phyloP scores from a whole-genome alignment of 1,140 invertebrate species.

The Muscidifurax raptorellus region DNA sequence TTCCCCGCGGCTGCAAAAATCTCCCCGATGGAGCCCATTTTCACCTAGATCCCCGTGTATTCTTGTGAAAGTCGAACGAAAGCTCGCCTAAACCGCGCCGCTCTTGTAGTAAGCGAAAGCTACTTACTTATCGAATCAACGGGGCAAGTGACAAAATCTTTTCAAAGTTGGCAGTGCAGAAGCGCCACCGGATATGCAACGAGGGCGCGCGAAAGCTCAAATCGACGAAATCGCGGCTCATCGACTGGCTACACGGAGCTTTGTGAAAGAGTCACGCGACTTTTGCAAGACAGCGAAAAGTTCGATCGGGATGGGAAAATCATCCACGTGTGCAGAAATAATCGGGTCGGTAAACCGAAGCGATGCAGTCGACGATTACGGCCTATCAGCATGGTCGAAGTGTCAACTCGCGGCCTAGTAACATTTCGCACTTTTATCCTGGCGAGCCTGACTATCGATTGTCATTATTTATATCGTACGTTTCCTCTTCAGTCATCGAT shows the following conservation, averaged over 20 bases:
- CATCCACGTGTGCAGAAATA: not conserved
- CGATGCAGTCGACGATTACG: not conserved
- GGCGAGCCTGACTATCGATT: slow-evolving; percentile 73
- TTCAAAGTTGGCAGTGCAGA: slow-evolving; percentile 3
- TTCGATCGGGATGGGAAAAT: not conserved
- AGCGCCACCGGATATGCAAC: slow-evolving; percentile 51
- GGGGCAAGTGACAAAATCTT: not conserved
- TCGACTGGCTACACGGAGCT: not conserved
- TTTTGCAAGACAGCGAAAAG: not conserved
- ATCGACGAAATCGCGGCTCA: not conserved
- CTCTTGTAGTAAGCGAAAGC: not conserved
- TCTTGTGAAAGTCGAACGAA: not conserved
- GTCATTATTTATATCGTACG: slow-evolving; percentile 77
- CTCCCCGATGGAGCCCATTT: not conserved
- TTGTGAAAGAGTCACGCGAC: not conserved
- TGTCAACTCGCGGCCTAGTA: slow-evolving; percentile 57
- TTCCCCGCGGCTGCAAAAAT: not conserved
- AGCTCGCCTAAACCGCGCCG: not conserved
- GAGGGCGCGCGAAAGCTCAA: slow-evolving; percentile 44
- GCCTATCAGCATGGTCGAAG: not conserved
- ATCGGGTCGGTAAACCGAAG: not conserved
- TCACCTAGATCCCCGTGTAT: not conserved
- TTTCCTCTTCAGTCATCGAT: slow-evolving; percentile 77
- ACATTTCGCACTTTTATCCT: slow-evolving; percentile 60
- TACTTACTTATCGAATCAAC: slow-evolving; percentile 44